A percentile compares a stretch with the other conserved stretches of the same genome.
Conservation (phyloP, 2,113 vertebrate species). For the Bufo gargarizans region DNA sequence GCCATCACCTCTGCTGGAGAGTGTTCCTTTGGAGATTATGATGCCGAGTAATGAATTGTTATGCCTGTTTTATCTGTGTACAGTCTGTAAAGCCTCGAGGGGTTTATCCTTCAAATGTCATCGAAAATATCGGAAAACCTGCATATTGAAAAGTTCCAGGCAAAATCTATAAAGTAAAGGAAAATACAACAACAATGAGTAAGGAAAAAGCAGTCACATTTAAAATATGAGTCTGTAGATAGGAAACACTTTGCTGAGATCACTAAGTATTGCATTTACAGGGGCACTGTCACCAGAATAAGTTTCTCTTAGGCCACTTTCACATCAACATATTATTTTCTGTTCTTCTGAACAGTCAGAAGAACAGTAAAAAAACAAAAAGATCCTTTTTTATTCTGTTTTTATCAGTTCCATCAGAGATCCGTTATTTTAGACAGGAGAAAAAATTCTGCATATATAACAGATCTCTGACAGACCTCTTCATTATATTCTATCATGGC, state of each 20-base stretch:
- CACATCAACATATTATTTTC: too few relatives aligned
- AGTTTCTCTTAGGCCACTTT: too few relatives aligned
- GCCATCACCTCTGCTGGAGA: not conserved
- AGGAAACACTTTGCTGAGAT: not conserved
- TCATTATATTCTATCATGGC: too few relatives aligned
- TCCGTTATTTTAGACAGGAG: too few relatives aligned
- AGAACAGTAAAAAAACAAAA: too few relatives aligned
- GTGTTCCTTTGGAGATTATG: slow-evolving; percentile 41
- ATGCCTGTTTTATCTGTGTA: slow-evolving; percentile 8
- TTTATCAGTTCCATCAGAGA: too few relatives aligned
- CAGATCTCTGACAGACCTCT: too few relatives aligned
- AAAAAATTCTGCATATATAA: too few relatives aligned
- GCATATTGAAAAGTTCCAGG: not conserved
- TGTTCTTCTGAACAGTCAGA: too few relatives aligned
- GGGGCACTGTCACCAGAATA: too few relatives aligned
- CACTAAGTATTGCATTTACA: not conserved
- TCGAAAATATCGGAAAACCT: not conserved
- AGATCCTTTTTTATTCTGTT: too few relatives aligned
- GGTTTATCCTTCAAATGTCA: slow-evolving; percentile 27
- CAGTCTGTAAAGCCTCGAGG: not conserved
- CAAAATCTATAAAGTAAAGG: slow-evolving; percentile 3
- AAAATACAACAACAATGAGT: not conserved
- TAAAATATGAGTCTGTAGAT: not conserved
- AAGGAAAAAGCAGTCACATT: not conserved
- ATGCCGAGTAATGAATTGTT: slow-evolving; percentile 26